These are phyloP conservation scores for Pachyramphus minor DNA, from an alignment of 2,113 vertebrate species.

Conservation along the genomic window DNA sequence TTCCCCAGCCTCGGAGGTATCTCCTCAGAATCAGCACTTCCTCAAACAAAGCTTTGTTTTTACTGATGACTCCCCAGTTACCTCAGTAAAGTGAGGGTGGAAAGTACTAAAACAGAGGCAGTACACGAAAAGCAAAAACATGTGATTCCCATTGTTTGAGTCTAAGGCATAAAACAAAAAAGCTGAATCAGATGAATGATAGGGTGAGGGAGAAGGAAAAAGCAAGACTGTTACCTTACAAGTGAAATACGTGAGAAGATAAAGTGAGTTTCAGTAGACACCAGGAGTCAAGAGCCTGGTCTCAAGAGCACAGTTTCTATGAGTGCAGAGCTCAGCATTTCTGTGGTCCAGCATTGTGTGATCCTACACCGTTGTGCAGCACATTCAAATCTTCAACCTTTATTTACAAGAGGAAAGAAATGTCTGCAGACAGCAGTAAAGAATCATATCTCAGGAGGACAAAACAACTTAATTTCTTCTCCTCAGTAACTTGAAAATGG, in stretches of 20 bases:
- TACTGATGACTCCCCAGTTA: neutral
- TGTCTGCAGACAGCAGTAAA: neutral
- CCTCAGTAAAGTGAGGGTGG: neutral
- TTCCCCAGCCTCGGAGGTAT: neutral
- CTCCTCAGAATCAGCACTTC: neutral
- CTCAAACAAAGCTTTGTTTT: neutral
- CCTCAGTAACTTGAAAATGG: neutral
- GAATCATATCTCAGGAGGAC: neutral
- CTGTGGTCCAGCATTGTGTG: rapidly evolving
- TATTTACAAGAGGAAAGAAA: neutral
- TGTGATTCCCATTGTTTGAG: neutral
- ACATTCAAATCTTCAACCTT: neutral
- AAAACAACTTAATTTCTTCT: conserved; percentile 3
- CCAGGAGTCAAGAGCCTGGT: neutral
- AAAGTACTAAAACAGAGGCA: neutral
- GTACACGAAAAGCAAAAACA: neutral
- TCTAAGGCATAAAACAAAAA: neutral
- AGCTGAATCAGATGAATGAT: neutral
- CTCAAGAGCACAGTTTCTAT: neutral
- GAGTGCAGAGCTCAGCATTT: neutral
- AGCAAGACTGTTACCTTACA: neutral
- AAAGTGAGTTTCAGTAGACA: neutral
- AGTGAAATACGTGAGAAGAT: neutral
- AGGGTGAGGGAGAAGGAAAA: neutral
- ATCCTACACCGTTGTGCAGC: neutral